phyloP scores from a whole-genome alignment of 1,140 invertebrate species.

The Zaprionus ornatus region DNA sequence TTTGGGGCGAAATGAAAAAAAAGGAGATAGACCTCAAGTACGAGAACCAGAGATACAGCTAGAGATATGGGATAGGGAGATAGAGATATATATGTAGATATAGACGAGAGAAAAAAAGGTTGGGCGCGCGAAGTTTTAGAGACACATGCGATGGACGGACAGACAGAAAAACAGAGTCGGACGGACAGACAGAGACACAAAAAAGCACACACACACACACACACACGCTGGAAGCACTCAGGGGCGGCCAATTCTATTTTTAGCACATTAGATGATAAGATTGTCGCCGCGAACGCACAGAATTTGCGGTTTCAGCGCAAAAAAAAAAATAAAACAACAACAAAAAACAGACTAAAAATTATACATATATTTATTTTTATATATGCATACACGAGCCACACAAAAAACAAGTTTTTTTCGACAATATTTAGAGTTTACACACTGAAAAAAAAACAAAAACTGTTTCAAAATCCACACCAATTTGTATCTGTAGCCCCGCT shows the following conservation, averaged over 20 bases:
- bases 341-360: conserved; percentile 33
- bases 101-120: conserved; percentile 24
- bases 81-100: conserved; percentile 24
- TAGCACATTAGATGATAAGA: conserved; percentile 80
- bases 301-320: conserved; percentile 71
- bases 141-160: conserved; percentile 40
- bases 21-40: conserved; percentile 21
- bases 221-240: conserved; percentile 37
- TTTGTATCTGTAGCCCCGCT: conserved; percentile 26
- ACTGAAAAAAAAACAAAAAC: conserved; percentile 45
- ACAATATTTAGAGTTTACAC: conserved; percentile 48
- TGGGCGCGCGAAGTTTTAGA: conserved; percentile 39
- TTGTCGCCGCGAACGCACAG: conserved; percentile 71
- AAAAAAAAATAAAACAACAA: conserved; percentile 32
- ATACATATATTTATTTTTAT: conserved; percentile 33
- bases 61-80: conserved; percentile 30
- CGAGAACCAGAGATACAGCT: conserved; percentile 42
- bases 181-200: conserved; percentile 48
- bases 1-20: conserved; percentile 38
- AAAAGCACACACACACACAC: conserved; percentile 19
- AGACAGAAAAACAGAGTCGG: conserved; percentile 45
- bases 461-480: conserved; percentile 42
- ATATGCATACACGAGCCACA: conserved; percentile 31
- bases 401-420: conserved; percentile 49
- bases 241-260: conserved; percentile 62